Conservation (phyloP, 2,797 vertebrate genomes). For the Peromyscus eremicus region DNA sequence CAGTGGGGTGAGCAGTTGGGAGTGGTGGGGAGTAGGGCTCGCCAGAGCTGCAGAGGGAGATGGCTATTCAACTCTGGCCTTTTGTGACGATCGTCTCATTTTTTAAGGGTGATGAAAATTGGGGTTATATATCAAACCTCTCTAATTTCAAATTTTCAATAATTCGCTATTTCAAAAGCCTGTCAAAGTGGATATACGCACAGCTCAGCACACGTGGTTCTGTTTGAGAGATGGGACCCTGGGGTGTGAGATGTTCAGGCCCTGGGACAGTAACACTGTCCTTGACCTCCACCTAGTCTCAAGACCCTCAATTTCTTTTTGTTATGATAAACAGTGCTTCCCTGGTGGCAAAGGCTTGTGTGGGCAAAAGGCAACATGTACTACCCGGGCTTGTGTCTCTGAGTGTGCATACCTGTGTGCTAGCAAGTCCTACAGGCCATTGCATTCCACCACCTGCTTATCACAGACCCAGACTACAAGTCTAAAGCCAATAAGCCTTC, state of each 20-base stretch:
- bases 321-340: not conserved
- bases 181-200: not conserved
- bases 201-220: not conserved
- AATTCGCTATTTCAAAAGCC: not conserved
- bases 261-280: not conserved
- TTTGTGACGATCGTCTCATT: not conserved
- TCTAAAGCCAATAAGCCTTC: not conserved
- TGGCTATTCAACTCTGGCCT: not conserved
- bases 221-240: not conserved
- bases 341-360: not conserved
- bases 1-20: not conserved
- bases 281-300: not conserved
- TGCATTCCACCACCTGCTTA: not conserved
- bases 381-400: not conserved
- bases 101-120: conserved; percentile 47
- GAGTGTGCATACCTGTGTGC: not conserved
- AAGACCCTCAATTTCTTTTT: not conserved
- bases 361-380: not conserved
- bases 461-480: not conserved
- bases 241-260: not conserved
- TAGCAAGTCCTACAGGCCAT: not conserved
- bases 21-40: not conserved
- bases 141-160: conserved; percentile 13
- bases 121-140: not conserved
- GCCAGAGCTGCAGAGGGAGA: not conserved